Evolutionary conservation across 1,140 invertebrate species (phyloP).

Genomic region (Phenacoccus solenopsis): DNA sequence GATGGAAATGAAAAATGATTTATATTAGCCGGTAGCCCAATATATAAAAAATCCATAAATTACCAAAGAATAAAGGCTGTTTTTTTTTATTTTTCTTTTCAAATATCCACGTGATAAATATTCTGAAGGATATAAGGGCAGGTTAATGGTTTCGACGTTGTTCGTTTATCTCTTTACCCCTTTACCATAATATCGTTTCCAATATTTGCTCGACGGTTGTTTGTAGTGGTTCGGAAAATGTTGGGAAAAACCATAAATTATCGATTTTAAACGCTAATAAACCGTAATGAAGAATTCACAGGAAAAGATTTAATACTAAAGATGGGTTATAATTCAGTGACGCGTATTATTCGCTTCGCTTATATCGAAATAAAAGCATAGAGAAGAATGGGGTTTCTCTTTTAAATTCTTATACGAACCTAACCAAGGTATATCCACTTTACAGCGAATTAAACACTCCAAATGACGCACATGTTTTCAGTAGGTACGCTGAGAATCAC

Average conservation of each 20-base stretch:
- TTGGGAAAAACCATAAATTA: neutral
- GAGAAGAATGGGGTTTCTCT: no score
- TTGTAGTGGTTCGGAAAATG: neutral
- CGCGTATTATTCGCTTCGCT: no score
- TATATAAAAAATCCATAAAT: constrained; percentile 4
- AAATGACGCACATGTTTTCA: no score
- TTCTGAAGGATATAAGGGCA: neutral
- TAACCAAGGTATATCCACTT: no score
- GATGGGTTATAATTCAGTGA: no score
- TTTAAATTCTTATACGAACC: no score
- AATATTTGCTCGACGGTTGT: neutral
- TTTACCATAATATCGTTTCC: neutral
- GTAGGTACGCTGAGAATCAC: no score
- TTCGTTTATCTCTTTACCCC: neutral
- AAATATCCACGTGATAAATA: constrained; percentile 3
- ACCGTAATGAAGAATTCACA: neutral
- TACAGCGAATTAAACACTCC: no score
- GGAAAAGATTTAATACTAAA: no score
- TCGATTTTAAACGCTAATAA: neutral
- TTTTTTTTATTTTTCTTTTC: neutral
- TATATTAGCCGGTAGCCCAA: neutral
- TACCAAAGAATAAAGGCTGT: neutral
- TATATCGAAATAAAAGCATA: no score
- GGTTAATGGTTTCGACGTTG: neutral
- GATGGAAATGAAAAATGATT: constrained; percentile 3